Evolutionary conservation across 2,113 vertebrate species (phyloP), one percentile per base, ranked within the genome.

Genomic region (Oncorhynchus tshawytscha): DNA sequence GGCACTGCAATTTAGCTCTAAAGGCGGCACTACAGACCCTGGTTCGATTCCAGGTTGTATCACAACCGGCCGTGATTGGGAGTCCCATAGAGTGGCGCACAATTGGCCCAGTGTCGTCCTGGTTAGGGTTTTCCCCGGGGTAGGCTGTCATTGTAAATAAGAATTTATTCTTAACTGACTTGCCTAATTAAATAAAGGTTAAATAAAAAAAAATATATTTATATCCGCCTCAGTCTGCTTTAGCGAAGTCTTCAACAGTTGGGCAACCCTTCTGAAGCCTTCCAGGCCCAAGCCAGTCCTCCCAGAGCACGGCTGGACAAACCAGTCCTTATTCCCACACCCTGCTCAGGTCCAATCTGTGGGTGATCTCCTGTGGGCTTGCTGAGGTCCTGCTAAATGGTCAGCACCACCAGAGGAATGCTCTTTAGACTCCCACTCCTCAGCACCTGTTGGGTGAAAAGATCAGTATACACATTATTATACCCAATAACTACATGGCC

Each of bases 301-400:
- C 8, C 94, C 96, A 49, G 95, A 96, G 65, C 96, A 98, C 11
- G 95, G 94, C 65, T 98, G 96, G 66, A 98, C 94, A 1, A 94
- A 96, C 96, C 97, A 98, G 64, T 85, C 86, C 59, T 94, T 91
- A 86, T 95, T 91, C 1, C 92, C 91, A 75, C 95, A 90, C 62
- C 70, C 89, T 91, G 71, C 88, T 87, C 81, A 97, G 65, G 7
- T 91, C 88, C 68, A 98, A 90, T 39, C 69, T 93, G 80, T 88
- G 88, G 39, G 94, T 95, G 75, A 98, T 78, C 11, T 93, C 92
- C 72, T 93, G 91, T 0, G 94, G 91, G 0, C 82, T 92, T 64
- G 94, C 69, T 54, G 95, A 95, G 7, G 15, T 97, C 96, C 82
- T 98, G 96, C 77, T 97, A 97, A 91, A 98, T 97, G 0, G 95